Conservation (phyloP, 2,888 invertebrate species). For the Eristalis tenax region DNA sequence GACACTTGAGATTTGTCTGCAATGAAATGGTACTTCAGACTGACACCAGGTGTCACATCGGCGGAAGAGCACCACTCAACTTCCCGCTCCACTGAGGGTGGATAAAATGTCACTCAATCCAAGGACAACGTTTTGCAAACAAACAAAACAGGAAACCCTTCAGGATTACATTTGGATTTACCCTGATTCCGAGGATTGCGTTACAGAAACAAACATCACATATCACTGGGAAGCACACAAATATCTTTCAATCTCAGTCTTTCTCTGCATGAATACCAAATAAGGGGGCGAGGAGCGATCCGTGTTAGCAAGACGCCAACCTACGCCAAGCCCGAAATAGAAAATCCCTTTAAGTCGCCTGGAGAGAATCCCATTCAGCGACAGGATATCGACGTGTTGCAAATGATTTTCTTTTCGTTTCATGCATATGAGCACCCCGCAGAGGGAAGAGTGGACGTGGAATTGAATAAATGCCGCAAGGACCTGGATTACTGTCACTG, state of each 20-base stretch:
- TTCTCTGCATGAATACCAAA: background rate
- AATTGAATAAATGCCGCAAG: background rate
- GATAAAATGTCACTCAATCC: background rate
- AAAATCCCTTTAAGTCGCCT: slow-evolving; percentile 8
- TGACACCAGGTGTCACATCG: background rate
- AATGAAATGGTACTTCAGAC: background rate
- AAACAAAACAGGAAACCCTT: background rate
- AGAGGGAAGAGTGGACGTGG: background rate
- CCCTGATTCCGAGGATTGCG: background rate
- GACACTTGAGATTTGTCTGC: background rate
- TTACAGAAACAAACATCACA: background rate
- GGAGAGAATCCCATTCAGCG: background rate
- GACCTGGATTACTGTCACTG: background rate
- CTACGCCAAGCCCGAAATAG: background rate
- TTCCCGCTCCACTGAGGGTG: background rate
- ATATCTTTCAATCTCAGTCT: slow-evolving; percentile 1
- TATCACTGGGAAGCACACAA: background rate
- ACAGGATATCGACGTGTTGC: slow-evolving; percentile 1
- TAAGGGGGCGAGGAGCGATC: background rate
- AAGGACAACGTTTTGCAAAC: background rate
- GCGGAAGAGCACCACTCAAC: background rate
- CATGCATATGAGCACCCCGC: background rate
- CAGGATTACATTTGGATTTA: slow-evolving; percentile 5
- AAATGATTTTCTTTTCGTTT: background rate
- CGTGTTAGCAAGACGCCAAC: background rate